phyloP scores from a whole-genome alignment of 2,113 vertebrate species.

The Nothocercus julius region DNA sequence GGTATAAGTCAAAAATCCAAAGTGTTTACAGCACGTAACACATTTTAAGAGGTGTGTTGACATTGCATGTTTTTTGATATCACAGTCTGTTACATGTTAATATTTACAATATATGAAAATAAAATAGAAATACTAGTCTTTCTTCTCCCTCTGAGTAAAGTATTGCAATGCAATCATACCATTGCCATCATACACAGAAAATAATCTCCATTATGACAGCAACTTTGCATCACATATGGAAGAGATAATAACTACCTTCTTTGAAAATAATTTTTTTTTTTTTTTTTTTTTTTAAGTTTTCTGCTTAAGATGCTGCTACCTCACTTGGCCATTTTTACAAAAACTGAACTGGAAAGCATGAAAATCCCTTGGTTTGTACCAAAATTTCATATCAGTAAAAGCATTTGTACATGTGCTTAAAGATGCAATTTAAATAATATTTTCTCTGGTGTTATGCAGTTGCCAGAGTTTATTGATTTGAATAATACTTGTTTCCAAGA shows the following conservation, averaged over 20 bases:
- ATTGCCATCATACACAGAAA: not conserved
- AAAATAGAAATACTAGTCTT: conserved; percentile 30
- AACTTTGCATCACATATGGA: not conserved
- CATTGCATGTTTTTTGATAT: conserved; percentile 29
- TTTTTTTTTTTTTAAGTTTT: not conserved
- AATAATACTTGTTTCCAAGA: conserved; percentile 49
- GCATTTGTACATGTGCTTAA: not conserved
- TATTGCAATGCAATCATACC: not conserved
- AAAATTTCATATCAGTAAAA: not conserved
- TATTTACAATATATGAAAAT: conserved; percentile 8
- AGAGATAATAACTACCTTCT: not conserved
- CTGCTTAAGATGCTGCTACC: not conserved
- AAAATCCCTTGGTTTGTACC: not conserved
- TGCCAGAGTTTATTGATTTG: conserved; percentile 58
- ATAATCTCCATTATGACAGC: not conserved
- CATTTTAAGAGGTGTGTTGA: conserved; percentile 36
- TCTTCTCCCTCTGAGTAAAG: not conserved
- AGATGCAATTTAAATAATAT: conserved; percentile 31
- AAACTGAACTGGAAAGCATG: not conserved
- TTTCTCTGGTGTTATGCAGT: not conserved
- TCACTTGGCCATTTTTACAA: not conserved
- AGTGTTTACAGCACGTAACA: not conserved
- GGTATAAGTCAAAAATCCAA: not conserved
- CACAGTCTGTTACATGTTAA: conserved; percentile 21
- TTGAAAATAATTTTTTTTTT: not conserved